phyloP scores from a whole-genome alignment of 2,113 vertebrate genomes.

The Sceloporus tristichus region DNA sequence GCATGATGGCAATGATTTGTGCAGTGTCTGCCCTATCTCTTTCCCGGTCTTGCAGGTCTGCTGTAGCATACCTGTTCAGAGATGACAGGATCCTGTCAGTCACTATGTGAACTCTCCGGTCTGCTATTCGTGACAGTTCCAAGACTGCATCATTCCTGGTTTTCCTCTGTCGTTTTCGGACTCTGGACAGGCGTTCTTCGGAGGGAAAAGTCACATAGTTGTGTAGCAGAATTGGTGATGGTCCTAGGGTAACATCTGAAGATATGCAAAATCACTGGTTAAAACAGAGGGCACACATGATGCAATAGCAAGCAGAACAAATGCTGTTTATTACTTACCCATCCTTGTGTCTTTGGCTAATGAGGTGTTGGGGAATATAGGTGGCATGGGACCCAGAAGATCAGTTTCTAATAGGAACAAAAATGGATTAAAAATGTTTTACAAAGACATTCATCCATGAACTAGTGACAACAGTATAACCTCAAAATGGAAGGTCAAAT shows the following conservation, averaged over 20 bases:
- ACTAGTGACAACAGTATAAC: not conserved
- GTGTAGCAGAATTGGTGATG: not conserved
- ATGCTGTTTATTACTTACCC: not conserved
- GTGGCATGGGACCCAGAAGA: not conserved
- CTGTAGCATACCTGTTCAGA: slow-evolving; percentile 26
- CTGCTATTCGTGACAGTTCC: slow-evolving; percentile 29
- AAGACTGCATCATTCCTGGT: slow-evolving; percentile 20
- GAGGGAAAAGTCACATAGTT: not conserved
- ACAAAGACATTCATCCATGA: not conserved
- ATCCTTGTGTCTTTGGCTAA: slow-evolving; percentile 11
- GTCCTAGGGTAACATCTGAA: not conserved
- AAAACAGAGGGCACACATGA: not conserved
- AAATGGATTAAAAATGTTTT: not conserved
- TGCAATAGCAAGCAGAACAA: not conserved
- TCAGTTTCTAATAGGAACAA: not conserved
- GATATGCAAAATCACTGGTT: not conserved
- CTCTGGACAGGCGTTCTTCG: slow-evolving; percentile 4
- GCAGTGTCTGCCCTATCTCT: slow-evolving; percentile 22
- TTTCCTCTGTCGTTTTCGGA: slow-evolving; percentile 27
- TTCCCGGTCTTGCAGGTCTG: slow-evolving; percentile 23
- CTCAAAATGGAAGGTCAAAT: not conserved
- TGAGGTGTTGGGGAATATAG: not conserved
- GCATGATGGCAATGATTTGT: slow-evolving; percentile 23
- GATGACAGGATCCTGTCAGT: slow-evolving; percentile 25
- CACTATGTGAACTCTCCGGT: slow-evolving; percentile 12